A percentile compares a stretch with the other conserved stretches of the same genome.
These are phyloP conservation scores for Hylia prasina DNA, from an alignment of 2,113 vertebrate species.

Conservation along the genomic window DNA sequence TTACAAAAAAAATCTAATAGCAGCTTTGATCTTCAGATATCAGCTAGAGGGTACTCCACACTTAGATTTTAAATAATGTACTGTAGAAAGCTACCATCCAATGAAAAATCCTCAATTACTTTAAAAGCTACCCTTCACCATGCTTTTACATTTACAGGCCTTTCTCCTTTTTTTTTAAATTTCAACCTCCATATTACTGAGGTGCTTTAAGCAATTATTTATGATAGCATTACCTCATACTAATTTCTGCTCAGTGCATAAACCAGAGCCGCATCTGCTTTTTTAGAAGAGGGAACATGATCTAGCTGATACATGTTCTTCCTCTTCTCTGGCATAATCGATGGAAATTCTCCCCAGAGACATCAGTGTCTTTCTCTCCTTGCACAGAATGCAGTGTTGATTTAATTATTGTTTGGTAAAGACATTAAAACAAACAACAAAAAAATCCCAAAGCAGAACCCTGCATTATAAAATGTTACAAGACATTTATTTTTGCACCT, in stretches of 20 bases:
- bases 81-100: constrained; percentile 45
- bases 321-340: constrained; percentile 14
- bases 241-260: constrained; percentile 39
- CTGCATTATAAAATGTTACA: not conserved
- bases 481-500: not conserved
- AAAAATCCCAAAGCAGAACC: not conserved
- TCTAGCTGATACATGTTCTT: not conserved
- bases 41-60: constrained; percentile 42
- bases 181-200: not conserved
- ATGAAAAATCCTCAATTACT: constrained; percentile 63
- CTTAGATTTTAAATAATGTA: constrained; percentile 55
- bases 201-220: constrained; percentile 72
- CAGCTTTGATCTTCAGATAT: constrained; percentile 61
- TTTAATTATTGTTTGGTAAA: not conserved
- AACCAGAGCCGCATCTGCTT: constrained; percentile 36
- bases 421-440: not conserved
- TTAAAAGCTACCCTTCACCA: constrained; percentile 61
- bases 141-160: constrained; percentile 54
- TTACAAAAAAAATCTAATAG: constrained; percentile 38
- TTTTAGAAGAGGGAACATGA: constrained; percentile 25
- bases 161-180: constrained; percentile 46
- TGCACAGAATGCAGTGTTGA: not conserved
- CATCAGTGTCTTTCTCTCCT: not conserved
- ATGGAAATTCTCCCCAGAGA: constrained; percentile 24
- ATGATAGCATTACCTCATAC: constrained; percentile 72